These are phyloP conservation scores for Sycophila sp. DNA, from an alignment of 1,140 invertebrate genomes.

Conservation along the genomic window DNA sequence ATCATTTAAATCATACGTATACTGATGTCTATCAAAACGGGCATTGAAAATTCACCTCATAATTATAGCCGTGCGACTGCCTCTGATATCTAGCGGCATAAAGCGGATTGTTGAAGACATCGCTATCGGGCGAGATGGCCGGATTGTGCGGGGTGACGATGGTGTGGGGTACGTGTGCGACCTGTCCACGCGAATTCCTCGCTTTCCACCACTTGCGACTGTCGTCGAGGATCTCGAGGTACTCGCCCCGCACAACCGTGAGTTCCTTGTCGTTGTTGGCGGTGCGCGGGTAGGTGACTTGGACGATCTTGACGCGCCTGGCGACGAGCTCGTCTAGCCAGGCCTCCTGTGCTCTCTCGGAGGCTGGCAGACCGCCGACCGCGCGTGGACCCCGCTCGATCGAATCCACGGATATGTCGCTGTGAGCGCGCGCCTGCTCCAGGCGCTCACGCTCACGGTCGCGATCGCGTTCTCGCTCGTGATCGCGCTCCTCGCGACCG, in stretches of 20 bases:
- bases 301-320: conserved; percentile 83
- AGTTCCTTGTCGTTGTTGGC: conserved; percentile 99
- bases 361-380: neutral
- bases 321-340: conserved; percentile 82
- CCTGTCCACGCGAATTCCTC: conserved; percentile 85
- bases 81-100: conserved; percentile 70
- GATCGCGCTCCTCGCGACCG: conserved; percentile 44
- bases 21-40: too few species aligned
- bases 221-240: conserved; percentile 94
- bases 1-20: too few species aligned
- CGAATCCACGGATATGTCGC: conserved; percentile 81
- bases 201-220: conserved; percentile 99
- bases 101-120: conserved; percentile 79
- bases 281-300: conserved; percentile 93
- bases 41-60: conserved; percentile 57
- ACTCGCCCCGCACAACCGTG: conserved; percentile 94
- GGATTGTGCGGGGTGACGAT: conserved; percentile 84
- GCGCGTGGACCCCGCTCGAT: conserved; percentile 72
- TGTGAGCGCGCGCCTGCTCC: conserved; percentile 69
- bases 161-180: conserved; percentile 97
- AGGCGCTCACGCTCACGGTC: conserved; percentile 24
- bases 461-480: conserved; percentile 6
- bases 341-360: conserved; percentile 66
- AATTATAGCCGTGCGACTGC: conserved; percentile 61
- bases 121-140: conserved; percentile 58